Conservation (phyloP, 2,797 vertebrate species). For the Valencia hispanica region DNA sequence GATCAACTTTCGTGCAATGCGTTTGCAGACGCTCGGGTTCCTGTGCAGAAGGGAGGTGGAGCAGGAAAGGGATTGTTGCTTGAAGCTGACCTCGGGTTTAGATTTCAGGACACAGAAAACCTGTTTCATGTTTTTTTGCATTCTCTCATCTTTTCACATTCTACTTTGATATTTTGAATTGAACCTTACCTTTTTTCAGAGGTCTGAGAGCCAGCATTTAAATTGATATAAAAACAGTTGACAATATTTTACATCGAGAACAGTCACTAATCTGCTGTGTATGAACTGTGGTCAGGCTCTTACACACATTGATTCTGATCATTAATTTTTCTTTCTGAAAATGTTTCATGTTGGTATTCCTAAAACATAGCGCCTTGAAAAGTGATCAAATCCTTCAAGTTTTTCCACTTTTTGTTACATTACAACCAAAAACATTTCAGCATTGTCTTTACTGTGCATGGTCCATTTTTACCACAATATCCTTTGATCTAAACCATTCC, state of each 20-base stretch:
- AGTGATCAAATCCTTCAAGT: not conserved
- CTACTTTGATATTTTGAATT: too few species aligned
- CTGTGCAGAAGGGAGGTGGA: constrained; percentile 49
- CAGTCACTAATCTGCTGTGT: too few species aligned
- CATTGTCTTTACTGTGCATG: not conserved
- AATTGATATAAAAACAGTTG: too few species aligned
- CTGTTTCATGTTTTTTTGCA: constrained; percentile 18
- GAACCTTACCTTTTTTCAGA: not conserved
- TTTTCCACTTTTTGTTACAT: not conserved
- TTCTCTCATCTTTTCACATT: not conserved
- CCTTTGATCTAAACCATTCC: not conserved
- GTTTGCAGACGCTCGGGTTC: constrained; percentile 40
- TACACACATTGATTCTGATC: too few species aligned
- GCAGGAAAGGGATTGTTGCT: constrained; percentile 45
- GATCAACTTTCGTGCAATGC: constrained; percentile 45
- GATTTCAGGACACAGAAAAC: constrained; percentile 27
- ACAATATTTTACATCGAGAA: too few species aligned
- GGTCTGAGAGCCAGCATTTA: too few species aligned
- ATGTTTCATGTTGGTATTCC: not conserved
- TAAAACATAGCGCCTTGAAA: not conserved
- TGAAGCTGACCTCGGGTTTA: constrained; percentile 41
- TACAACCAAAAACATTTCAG: not conserved
- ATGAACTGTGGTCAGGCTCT: too few species aligned
- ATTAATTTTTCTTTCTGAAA: not conserved
- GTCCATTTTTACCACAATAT: not conserved